Conservation (phyloP, 2,888 invertebrate genomes). For the Parnassius smintheus region DNA sequence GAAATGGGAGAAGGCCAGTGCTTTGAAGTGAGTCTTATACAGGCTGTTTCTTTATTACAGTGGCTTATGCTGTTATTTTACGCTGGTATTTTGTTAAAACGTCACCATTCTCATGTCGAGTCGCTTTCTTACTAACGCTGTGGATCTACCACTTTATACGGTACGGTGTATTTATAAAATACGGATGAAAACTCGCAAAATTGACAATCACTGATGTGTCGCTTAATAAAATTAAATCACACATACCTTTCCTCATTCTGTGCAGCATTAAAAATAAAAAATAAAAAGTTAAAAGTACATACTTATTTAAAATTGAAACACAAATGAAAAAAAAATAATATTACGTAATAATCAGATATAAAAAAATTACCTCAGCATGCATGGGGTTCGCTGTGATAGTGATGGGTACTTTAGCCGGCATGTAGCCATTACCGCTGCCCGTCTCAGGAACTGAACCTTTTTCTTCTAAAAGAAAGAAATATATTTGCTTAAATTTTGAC, state of each 20-base stretch:
- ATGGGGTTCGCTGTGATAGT: conserved; percentile 89
- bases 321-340: background rate
- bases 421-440: conserved; percentile 70
- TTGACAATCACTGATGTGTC: background rate
- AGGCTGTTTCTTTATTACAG: too few relatives aligned
- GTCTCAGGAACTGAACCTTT: conserved; percentile 64
- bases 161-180: too few relatives aligned
- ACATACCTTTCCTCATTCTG: conserved; percentile 23
- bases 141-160: too few relatives aligned
- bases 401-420: conserved; percentile 79
- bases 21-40: too few relatives aligned
- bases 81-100: too few relatives aligned
- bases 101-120: too few relatives aligned
- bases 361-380: conserved; percentile 84
- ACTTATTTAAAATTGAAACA: background rate
- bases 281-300: background rate
- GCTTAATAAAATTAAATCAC: conserved; percentile 6
- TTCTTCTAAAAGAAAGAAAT: conserved; percentile 58
- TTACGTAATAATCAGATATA: background rate
- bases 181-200: too few relatives aligned
- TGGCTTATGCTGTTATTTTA: too few relatives aligned
- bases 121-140: too few relatives aligned
- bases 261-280: conserved; percentile 15
- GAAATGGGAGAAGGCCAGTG: too few relatives aligned
- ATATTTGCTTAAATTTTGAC: background rate